Conservation (phyloP, 2,797 vertebrate species). For the Heliangelus exortis region DNA sequence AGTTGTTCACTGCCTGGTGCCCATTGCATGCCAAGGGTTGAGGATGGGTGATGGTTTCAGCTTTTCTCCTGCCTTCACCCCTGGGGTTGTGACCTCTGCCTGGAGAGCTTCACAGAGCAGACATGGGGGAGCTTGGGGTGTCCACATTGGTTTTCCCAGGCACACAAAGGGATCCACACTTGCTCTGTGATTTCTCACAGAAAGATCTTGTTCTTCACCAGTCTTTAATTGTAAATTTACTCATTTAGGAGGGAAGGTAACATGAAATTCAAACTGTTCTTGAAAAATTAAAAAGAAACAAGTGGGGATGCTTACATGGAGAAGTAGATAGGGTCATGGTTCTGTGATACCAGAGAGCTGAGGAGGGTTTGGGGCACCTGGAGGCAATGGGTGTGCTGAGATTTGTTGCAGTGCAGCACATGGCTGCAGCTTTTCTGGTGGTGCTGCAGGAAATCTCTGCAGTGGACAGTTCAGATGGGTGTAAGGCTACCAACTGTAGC, state of each 20-base stretch:
- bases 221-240: not conserved
- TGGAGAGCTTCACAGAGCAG: too few species aligned
- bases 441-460: not conserved
- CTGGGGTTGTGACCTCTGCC: too few species aligned
- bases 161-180: too few species aligned
- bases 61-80: too few species aligned
- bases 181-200: not conserved
- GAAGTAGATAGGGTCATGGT: rapidly evolving
- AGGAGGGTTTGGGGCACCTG: rapidly evolving
- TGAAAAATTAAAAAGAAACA: not conserved
- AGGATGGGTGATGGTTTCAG: not conserved
- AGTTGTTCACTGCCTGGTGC: rapidly evolving
- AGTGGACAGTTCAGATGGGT: not conserved
- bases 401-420: rapidly evolving
- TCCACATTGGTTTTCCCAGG: not conserved
- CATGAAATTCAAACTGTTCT: not conserved
- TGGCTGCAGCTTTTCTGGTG: not conserved
- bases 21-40: rapidly evolving
- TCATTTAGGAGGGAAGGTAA: not conserved
- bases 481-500: rapidly evolving
- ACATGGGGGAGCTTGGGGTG: not conserved
- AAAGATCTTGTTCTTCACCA: too few species aligned
- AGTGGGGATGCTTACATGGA: not conserved
- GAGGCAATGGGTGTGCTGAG: rapidly evolving
- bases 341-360: rapidly evolving